Percentiles rank a stretch among this genome's conserved stretches.
Evolutionary conservation across 2,113 vertebrate species (phyloP).

Genomic region (Xiphophorus maculatus): DNA sequence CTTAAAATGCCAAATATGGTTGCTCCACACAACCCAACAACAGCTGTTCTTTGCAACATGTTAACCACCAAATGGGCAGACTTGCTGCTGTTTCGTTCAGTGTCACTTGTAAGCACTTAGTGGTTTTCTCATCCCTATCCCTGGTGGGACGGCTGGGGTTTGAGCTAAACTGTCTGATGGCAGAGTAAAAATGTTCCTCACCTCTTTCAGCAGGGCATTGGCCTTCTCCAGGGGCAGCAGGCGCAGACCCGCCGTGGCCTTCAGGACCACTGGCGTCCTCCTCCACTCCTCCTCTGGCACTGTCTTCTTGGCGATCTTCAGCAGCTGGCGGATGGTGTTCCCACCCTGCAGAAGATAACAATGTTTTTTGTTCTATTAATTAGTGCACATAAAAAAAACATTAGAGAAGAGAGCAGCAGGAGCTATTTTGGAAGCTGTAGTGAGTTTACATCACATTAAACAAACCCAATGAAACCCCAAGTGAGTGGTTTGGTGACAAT

Average conservation of each 20-base stretch:
- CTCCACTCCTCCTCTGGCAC: constrained; percentile 90
- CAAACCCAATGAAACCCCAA: too few species aligned
- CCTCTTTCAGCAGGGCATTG: constrained; percentile 88
- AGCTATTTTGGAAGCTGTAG: background rate
- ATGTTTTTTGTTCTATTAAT: constrained; percentile 11
- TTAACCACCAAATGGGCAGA: constrained; percentile 72
- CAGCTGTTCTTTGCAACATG: constrained; percentile 78
- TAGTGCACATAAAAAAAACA: background rate
- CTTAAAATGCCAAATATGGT: constrained; percentile 76
- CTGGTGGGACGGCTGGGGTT: constrained; percentile 56
- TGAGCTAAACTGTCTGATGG: constrained; percentile 74
- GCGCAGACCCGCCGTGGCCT: constrained; percentile 94
- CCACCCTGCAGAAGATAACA: constrained; percentile 82
- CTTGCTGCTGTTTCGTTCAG: constrained; percentile 60
- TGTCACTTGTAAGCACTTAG: constrained; percentile 78
- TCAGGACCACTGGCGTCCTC: constrained; percentile 92
- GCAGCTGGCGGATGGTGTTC: constrained; percentile 85
- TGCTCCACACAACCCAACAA: constrained; percentile 78
- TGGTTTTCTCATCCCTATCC: constrained; percentile 72
- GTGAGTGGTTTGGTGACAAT: background rate
- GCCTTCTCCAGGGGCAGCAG: constrained; percentile 90
- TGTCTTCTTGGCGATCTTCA: constrained; percentile 89
- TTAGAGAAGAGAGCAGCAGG: background rate
- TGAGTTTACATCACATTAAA: background rate
- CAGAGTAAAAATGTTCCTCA: constrained; percentile 68